A percentile compares a stretch with the other conserved stretches of the same genome.
Evolutionary conservation across 2,888 invertebrate species (phyloP).

Genomic region (Eurois occulta): DNA sequence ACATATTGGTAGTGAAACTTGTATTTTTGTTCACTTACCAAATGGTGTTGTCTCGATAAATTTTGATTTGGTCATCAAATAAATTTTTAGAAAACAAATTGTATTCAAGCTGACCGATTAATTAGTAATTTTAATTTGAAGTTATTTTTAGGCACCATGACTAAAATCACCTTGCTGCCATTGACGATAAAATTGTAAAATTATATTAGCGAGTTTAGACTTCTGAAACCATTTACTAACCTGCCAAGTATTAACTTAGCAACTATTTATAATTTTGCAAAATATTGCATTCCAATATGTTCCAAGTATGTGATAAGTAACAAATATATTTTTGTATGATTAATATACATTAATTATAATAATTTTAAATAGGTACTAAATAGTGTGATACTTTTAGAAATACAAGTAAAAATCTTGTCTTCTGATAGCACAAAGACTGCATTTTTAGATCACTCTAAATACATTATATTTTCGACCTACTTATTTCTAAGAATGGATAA

Average conservation of each 20-base stretch:
- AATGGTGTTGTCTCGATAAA: slow-evolving; percentile 16
- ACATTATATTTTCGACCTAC: slow-evolving; percentile 29
- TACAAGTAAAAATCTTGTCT: slow-evolving; percentile 26
- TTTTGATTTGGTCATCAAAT: slow-evolving; percentile 25
- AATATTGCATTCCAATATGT: slow-evolving; percentile 55
- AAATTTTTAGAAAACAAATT: slow-evolving; percentile 31
- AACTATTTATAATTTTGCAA: slow-evolving; percentile 39
- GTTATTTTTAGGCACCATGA: slow-evolving; percentile 27
- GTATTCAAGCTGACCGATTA: slow-evolving; percentile 35
- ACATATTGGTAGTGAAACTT: slow-evolving; percentile 31
- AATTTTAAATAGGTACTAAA: slow-evolving; percentile 43
- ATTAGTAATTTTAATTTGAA: slow-evolving; percentile 38
- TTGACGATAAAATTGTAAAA: slow-evolving; percentile 12
- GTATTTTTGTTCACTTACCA: slow-evolving; percentile 25
- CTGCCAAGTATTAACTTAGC: slow-evolving; percentile 30
- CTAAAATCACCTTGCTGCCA: slow-evolving; percentile 2
- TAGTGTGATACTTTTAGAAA: slow-evolving; percentile 45
- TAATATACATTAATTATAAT: slow-evolving; percentile 51
- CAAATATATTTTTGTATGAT: slow-evolving; percentile 61
- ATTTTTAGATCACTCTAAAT: slow-evolving; percentile 47
- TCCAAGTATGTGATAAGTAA: slow-evolving; percentile 58
- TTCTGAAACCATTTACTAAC: slow-evolving; percentile 23
- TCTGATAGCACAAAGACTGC: slow-evolving; percentile 46
- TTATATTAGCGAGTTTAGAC: slow-evolving; percentile 6
- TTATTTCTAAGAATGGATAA: slow-evolving; percentile 14